Percentiles rank a stretch among this genome's conserved stretches.
Conservation (phyloP, 2,888 invertebrate species). For the Lutraria lutraria region DNA sequence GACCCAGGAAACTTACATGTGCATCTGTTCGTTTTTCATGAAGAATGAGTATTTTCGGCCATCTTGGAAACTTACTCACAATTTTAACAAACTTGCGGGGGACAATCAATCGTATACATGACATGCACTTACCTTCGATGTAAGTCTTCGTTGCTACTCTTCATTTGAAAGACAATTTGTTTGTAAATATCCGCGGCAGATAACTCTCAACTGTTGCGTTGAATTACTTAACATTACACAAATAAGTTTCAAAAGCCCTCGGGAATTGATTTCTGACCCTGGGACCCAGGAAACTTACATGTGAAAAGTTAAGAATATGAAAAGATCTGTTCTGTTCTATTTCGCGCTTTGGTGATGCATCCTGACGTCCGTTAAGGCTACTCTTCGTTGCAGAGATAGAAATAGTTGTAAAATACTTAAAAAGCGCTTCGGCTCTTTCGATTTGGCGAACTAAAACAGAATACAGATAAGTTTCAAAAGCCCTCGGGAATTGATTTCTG, state of each 20-base stretch:
- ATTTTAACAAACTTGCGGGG: too few species aligned
- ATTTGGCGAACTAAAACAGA: not conserved
- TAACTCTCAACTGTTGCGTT: too few species aligned
- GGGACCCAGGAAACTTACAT: conserved; percentile 60
- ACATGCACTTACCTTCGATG: too few species aligned
- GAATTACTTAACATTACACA: not conserved
- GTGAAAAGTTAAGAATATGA: not conserved
- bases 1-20: conserved; percentile 56
- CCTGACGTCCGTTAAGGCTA: not conserved
- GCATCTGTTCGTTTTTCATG: not conserved
- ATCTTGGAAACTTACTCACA: too few species aligned
- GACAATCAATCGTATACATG: not conserved
- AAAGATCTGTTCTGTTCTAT: too few species aligned
- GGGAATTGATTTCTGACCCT: conserved; percentile 39
- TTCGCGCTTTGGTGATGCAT: not conserved
- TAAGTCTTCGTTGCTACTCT: not conserved
- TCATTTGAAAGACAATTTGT: not conserved
- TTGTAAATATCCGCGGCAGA: too few species aligned
- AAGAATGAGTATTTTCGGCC: too few species aligned
- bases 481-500: conserved; percentile 29
- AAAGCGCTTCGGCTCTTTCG: not conserved
- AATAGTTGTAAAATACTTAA: not conserved
- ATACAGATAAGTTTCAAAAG: conserved; percentile 35
- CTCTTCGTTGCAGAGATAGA: not conserved
- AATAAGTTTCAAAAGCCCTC: conserved; percentile 55